phyloP scores from a whole-genome alignment of 2,113 vertebrate species.

The Acanthochromis polyacanthus region DNA sequence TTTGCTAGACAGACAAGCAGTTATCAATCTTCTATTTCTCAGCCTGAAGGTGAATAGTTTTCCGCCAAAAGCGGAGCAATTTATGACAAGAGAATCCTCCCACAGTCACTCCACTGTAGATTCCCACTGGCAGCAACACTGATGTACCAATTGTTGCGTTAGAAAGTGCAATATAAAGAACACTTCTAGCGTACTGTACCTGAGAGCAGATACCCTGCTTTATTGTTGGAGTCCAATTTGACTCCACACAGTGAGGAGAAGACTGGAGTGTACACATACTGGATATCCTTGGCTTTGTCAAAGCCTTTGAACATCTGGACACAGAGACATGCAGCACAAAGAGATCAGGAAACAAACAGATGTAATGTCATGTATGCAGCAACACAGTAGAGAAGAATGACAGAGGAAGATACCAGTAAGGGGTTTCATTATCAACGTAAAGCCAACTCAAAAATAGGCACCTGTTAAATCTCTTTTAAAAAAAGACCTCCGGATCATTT shows the following conservation, averaged over 20 bases:
- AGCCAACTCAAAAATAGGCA: too few relatives aligned
- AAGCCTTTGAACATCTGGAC: conserved; percentile 97
- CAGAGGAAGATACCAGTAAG: background rate
- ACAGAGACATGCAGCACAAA: conserved; percentile 22
- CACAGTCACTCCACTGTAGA: too few relatives aligned
- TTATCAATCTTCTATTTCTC: background rate
- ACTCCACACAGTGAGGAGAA: conserved; percentile 92
- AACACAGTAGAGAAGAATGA: background rate
- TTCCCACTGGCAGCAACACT: background rate
- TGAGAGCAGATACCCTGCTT: conserved; percentile 94
- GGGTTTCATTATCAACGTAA: background rate
- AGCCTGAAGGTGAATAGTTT: background rate
- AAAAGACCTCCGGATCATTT: background rate
- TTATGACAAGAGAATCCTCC: background rate
- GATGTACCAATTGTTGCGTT: background rate
- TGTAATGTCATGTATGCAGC: background rate
- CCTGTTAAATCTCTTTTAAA: too few relatives aligned
- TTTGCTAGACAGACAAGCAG: background rate
- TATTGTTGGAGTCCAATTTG: conserved; percentile 90
- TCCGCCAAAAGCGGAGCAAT: background rate
- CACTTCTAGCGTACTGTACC: conserved; percentile 82
- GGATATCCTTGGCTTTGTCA: conserved; percentile 91
- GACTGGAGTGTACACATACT: conserved; percentile 92
- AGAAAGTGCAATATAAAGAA: too few relatives aligned
- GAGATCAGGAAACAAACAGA: too few relatives aligned